Evolutionary conservation across 2,888 invertebrate genomes (phyloP).

Genomic region (Zhuqinia jingwanae): DNA sequence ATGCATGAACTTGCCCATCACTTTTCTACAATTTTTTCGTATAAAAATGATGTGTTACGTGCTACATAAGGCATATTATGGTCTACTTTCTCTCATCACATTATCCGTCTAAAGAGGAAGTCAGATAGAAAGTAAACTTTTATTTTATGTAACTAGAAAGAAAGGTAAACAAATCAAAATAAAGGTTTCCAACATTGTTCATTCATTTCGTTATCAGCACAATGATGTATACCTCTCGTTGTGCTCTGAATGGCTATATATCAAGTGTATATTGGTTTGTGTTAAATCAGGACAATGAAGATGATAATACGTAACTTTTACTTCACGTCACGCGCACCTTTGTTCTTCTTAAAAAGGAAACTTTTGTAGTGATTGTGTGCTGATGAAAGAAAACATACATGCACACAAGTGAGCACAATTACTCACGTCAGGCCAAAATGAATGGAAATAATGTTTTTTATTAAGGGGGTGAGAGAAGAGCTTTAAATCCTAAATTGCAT

Average conservation of each 20-base stretch:
- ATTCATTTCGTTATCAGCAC: not conserved
- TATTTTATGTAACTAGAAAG: not conserved
- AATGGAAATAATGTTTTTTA: not conserved
- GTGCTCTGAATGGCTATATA: not conserved
- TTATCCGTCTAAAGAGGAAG: too few species aligned
- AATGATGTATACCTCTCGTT: not conserved
- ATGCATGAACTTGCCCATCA: too few species aligned
- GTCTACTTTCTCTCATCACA: too few species aligned
- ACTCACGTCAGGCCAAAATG: not conserved
- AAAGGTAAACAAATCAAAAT: not conserved
- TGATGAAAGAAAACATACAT: not conserved
- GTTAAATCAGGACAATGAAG: not conserved
- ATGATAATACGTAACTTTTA: slow-evolving; percentile 7
- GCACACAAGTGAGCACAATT: not conserved
- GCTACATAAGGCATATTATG: too few species aligned
- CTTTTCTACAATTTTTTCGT: too few species aligned
- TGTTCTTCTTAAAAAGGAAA: not conserved
- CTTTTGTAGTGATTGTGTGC: not conserved
- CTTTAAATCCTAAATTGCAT: too few species aligned
- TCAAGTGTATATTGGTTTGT: not conserved
- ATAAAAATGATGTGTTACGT: too few species aligned
- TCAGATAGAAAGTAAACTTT: too few species aligned
- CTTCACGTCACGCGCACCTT: not conserved
- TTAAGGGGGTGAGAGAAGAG: too few species aligned
- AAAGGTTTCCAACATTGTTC: not conserved